Conservation (phyloP, 2,113 vertebrate genomes). For the Dermatemys mawii region DNA sequence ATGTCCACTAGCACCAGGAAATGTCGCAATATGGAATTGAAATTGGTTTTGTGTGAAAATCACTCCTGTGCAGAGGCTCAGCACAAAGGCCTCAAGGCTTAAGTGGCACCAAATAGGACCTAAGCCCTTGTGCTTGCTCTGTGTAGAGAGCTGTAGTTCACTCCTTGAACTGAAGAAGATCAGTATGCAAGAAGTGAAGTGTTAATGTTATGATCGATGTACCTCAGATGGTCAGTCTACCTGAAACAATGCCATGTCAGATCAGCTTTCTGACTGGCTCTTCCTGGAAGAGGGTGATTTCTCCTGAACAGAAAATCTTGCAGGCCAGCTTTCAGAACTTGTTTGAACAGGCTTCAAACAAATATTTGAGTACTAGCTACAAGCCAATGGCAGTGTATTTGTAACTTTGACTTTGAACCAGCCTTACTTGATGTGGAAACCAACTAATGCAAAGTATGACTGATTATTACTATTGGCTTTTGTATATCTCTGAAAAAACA, state of each 20-base stretch:
- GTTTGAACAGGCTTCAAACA: background rate
- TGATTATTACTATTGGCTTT: background rate
- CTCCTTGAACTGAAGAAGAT: background rate
- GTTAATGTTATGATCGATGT: background rate
- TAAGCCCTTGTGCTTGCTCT: background rate
- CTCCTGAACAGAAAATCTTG: accelerated
- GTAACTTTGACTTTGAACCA: background rate
- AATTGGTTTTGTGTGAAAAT: background rate
- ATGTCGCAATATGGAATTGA: background rate
- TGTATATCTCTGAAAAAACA: background rate
- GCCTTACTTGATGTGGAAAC: background rate
- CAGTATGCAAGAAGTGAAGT: accelerated
- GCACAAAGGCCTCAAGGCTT: background rate
- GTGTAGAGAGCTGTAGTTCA: background rate
- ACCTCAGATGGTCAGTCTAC: background rate
- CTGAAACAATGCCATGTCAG: background rate
- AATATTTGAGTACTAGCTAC: background rate
- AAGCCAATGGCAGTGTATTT: background rate
- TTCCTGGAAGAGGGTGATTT: background rate
- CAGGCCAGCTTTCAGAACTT: background rate
- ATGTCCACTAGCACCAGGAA: background rate
- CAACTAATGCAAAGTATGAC: background rate
- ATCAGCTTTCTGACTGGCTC: background rate
- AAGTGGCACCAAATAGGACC: background rate
- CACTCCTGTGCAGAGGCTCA: background rate